Evolutionary conservation across 2,888 invertebrate species (phyloP).

Genomic region (Leptinotarsa peninsularis): DNA sequence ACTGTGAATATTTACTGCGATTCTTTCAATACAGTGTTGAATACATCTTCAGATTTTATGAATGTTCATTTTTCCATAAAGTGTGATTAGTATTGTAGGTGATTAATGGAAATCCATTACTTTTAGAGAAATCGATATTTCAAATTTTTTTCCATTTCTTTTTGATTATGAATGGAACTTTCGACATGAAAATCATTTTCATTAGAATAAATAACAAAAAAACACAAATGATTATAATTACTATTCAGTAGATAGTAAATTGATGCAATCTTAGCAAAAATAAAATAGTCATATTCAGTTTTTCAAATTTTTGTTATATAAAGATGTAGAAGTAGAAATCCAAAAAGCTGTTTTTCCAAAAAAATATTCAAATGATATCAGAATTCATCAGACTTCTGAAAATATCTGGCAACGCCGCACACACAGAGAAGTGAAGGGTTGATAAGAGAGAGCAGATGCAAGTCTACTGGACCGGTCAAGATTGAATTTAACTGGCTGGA

Average conservation of each 20-base stretch:
- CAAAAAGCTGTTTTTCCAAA: not conserved
- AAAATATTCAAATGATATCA: not conserved
- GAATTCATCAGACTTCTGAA: not conserved
- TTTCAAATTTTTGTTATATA: too few species aligned
- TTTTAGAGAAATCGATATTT: not conserved
- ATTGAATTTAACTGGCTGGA: conserved; percentile 28
- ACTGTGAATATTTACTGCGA: too few species aligned
- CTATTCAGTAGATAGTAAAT: too few species aligned
- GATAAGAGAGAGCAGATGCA: conserved; percentile 34
- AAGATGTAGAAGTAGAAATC: too few species aligned
- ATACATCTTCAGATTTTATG: not conserved
- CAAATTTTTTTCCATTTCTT: too few species aligned
- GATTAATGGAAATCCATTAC: not conserved
- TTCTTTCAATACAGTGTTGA: not conserved
- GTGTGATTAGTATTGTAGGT: too few species aligned
- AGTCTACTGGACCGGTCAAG: conserved; percentile 47
- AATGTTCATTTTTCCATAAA: not conserved
- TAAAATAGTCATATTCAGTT: too few species aligned
- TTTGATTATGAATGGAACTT: too few species aligned
- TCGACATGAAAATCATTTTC: too few species aligned
- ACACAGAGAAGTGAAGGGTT: conserved; percentile 40
- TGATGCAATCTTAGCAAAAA: too few species aligned
- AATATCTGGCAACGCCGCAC: conserved; percentile 14
- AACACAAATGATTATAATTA: too few species aligned
- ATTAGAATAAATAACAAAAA: too few species aligned